Conservation (phyloP, 1,140 invertebrate species). For the Lamellibrachia luymesi region DNA sequence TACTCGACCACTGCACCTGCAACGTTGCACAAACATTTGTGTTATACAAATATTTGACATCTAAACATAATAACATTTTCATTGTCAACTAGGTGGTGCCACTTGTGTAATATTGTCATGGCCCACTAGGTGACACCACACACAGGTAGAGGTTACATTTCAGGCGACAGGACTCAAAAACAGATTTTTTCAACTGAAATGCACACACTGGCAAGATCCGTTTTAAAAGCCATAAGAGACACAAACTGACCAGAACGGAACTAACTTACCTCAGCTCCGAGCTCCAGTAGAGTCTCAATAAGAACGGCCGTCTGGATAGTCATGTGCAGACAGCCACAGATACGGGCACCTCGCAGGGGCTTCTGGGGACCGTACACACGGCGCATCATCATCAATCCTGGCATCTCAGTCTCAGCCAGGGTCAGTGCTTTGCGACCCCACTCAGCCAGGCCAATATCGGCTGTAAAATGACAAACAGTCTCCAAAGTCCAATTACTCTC, state of each 20-base stretch:
- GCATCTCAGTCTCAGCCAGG: slow-evolving; percentile 99
- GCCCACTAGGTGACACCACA: background rate
- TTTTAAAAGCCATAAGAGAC: too few relatives aligned
- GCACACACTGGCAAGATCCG: too few relatives aligned
- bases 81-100: background rate
- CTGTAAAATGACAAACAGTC: slow-evolving; percentile 30
- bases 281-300: slow-evolving; percentile 92
- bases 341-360: slow-evolving; percentile 88
- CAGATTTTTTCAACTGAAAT: background rate
- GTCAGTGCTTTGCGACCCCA: slow-evolving; percentile 96
- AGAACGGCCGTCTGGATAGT: slow-evolving; percentile 99
- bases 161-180: background rate
- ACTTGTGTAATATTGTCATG: background rate
- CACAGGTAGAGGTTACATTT: background rate
- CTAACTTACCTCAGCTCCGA: slow-evolving; percentile 92
- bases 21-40: too few relatives aligned
- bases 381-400: slow-evolving; percentile 91
- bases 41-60: too few relatives aligned
- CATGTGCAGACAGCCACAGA: slow-evolving; percentile 98
- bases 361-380: slow-evolving; percentile 85
- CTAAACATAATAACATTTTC: background rate
- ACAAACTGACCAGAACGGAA: slow-evolving; percentile 79
- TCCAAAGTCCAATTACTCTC: background rate
- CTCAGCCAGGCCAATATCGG: slow-evolving; percentile 70
- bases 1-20: slow-evolving; percentile 96